Evolutionary conservation across 1,140 invertebrate species (phyloP).

Genomic region (Phthorimaea operculella): DNA sequence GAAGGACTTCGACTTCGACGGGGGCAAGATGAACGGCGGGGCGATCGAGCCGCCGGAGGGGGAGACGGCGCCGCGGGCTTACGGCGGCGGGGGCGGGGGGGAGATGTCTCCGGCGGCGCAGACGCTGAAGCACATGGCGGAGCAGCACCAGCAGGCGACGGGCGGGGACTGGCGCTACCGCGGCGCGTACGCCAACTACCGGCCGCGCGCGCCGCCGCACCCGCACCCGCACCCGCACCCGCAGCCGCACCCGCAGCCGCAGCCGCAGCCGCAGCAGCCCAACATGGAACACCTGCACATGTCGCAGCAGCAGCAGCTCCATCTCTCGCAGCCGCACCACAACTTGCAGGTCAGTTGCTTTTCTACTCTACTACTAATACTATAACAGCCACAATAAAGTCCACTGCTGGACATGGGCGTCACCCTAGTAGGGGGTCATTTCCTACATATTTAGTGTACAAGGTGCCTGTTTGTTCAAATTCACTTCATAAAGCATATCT

Average conservation of each 20-base stretch:
- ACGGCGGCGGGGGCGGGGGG: slow-evolving; percentile 46
- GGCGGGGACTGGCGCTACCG: slow-evolving; percentile 69
- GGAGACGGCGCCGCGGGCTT: slow-evolving; percentile 63
- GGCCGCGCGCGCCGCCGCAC: slow-evolving; percentile 72
- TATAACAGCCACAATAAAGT: too few relatives aligned
- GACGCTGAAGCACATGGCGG: slow-evolving; percentile 95
- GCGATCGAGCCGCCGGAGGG: slow-evolving; percentile 42
- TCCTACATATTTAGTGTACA: too few relatives aligned
- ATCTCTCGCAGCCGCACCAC: slow-evolving; percentile 82
- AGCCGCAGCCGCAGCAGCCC: slow-evolving; percentile 73
- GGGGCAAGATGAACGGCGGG: slow-evolving; percentile 56
- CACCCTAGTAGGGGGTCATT: too few relatives aligned
- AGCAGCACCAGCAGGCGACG: slow-evolving; percentile 89
- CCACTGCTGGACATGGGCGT: too few relatives aligned
- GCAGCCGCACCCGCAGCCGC: slow-evolving; percentile 69
- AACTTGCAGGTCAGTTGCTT: slow-evolving; percentile 76
- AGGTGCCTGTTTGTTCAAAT: too few relatives aligned
- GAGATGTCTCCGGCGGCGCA: slow-evolving; percentile 90
- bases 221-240: slow-evolving; percentile 84
- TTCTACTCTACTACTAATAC: too few relatives aligned
- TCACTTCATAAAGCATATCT: too few relatives aligned
- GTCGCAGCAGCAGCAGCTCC: slow-evolving; percentile 87
- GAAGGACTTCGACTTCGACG: slow-evolving; percentile 79
- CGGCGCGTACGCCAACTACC: slow-evolving; percentile 70
- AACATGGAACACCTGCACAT: slow-evolving; percentile 77